Base-by-base conservation (phyloP, 2,797 vertebrate genomes). In the Anguilla megastoma region DNA sequence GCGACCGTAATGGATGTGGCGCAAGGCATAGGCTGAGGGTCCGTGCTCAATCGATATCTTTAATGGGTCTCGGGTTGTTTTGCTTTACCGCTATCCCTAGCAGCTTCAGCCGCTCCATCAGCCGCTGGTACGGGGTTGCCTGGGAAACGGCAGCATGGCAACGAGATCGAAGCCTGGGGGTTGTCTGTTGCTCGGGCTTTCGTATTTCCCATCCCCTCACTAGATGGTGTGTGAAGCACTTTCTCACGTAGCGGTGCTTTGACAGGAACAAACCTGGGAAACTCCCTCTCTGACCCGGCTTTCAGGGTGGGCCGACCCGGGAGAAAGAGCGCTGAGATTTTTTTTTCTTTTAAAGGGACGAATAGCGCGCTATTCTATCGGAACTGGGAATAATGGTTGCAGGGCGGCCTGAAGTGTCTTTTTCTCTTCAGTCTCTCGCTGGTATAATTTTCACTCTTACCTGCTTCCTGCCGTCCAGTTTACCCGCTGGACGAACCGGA, bases 141-240 rank as follows among this genome's bases (percentile, higher is more conserved):
- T 96, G 94, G 98, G 98, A 97, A 98, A 99, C 98, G 97, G 98
- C 98, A 97, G 98, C 98, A 97, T 99, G 97, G 98, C 98, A 99
- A 99, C 98, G 96, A 96, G 97, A 97, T 96, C 96, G 95, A 97
- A 97, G 97, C 97, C 96, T 96, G 98, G 97, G 97, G 96, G 96
- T 97, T 96, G 97, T 97, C 95, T 95, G 96, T 96, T 95, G 94
- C 94, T 94, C 94, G 95, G 90, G 96, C 97, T 95, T 97, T 97
- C 96, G 96, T 56, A 95, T 95, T 94, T 94, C 93, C 93, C 93
- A 91, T 96, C 96, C 95, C 96, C 96, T 97, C 97, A 96, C 97
- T 98, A 97, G 98, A 97, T 97, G 97, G 97, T 97, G 97, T 96
- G 96, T 95, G 84, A 88, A 97, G 97, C 96, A 93, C 95, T 92